phyloP scores from a whole-genome alignment of 2,797 vertebrate genomes.

The Thripadectes ignobilis region DNA sequence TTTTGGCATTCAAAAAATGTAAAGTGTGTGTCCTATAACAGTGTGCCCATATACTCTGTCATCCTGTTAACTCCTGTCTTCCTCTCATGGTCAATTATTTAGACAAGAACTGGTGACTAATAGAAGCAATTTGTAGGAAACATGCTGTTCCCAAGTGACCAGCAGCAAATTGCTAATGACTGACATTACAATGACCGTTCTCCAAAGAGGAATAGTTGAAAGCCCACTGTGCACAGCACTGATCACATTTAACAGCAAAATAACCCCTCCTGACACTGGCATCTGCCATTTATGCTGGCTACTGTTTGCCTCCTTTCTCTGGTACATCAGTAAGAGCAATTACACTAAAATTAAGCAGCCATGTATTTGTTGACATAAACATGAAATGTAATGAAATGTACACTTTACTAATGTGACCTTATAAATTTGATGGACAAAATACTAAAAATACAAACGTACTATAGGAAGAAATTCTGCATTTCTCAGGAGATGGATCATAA shows the following conservation, averaged over 20 bases:
- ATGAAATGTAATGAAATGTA: neutral
- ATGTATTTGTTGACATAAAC: neutral
- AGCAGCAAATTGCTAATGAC: constrained; percentile 48
- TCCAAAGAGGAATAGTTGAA: constrained; percentile 9
- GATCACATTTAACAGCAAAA: constrained; percentile 29
- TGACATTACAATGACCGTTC: constrained; percentile 18
- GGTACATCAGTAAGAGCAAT: neutral
- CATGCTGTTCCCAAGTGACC: constrained; percentile 48
- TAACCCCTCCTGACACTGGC: neutral
- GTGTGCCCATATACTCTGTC: neutral
- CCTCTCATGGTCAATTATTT: constrained; percentile 26
- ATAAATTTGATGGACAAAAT: constrained; percentile 1
- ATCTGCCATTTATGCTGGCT: constrained; percentile 12
- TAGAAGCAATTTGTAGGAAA: constrained; percentile 48
- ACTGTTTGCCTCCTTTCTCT: neutral
- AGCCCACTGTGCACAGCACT: neutral
- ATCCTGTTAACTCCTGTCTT: neutral
- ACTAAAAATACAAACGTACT: neutral
- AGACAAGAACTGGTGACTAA: constrained; percentile 52
- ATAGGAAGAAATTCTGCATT: neutral
- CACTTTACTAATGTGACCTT: neutral
- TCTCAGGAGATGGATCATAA: neutral
- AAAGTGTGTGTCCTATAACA: neutral
- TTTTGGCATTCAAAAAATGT: constrained; percentile 7
- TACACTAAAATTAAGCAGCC: neutral